Evolutionary conservation across 2,113 vertebrate genomes (phyloP).

Genomic region (Ancistrus triradiatus): DNA sequence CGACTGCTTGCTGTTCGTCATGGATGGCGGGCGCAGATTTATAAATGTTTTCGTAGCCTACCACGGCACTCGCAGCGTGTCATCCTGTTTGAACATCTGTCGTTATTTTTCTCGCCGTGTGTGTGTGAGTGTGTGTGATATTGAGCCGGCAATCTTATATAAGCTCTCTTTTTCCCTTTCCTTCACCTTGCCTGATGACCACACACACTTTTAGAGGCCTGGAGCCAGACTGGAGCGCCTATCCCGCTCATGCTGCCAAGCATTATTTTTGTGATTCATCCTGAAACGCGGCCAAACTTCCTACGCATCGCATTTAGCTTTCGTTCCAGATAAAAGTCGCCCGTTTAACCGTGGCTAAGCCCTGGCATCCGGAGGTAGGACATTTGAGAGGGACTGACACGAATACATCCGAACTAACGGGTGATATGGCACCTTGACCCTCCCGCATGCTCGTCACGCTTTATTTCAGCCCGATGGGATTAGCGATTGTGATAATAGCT

Average conservation of each 20-base stretch:
- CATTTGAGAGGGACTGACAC: too few relatives aligned
- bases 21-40: background rate
- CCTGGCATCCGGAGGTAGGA: too few relatives aligned
- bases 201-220: background rate
- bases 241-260: background rate
- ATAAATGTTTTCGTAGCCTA: background rate
- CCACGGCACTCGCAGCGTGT: background rate
- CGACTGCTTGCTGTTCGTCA: background rate
- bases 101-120: background rate
- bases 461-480: background rate
- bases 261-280: background rate
- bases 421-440: too few relatives aligned
- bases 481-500: slow-evolving; percentile 3
- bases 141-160: background rate
- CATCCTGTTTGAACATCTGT: slow-evolving; percentile 19
- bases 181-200: background rate
- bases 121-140: background rate
- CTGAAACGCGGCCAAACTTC: background rate
- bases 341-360: background rate
- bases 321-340: slow-evolving; percentile 5
- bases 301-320: slow-evolving; percentile 1
- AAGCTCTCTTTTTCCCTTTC: background rate
- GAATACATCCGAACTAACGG: too few relatives aligned
- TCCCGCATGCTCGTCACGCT: too few relatives aligned
- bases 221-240: background rate